Base-by-base conservation (phyloP, 2,113 vertebrate genomes). In the Meles meles region DNA sequence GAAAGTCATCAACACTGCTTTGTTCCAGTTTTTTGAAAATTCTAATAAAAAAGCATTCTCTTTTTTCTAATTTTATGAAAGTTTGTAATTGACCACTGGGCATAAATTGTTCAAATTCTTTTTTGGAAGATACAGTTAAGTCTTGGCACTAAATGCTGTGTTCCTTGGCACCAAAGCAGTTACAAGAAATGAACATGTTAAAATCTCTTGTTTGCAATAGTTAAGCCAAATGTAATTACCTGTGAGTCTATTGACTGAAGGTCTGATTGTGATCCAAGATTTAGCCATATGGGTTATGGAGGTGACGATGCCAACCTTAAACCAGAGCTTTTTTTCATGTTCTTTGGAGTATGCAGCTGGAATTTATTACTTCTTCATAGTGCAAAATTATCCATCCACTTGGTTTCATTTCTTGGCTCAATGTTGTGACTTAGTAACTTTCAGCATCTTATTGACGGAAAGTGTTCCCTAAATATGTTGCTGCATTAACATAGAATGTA, bases 401-500 rank as follows among this genome's bases (percentile, higher is more conserved):
- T 25, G 1, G 20, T 96, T 96, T 84, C 7, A 23, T 39, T 94
- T 42, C 93, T 97, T 95, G 74, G 59, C 77, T 95, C 39, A 90
- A 7, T 55, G 1, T 1, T 89, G 1, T 63, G 90, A 93, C 59
- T 90, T 6, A 23, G n/a, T 59, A 82, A 63, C 90, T 97, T 96
- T 93, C 39, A 95, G 13, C 42, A 39, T 88, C 3, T 93, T 94
- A 67, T 31, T 90, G 9, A 79, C 31, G 92, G 47, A 95, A 91
- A 25, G 23, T 81, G 31, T 49, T 29, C n/a, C 72, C 74, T 77
- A 42, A 25, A 59, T 34, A 86, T 87, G 34, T 71, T 96, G 47
- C 65, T 96, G 59, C 90, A 94, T 95, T 96, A 97, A 87, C 2
- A 59, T 14, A 3, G 37, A 86, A 71, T 80, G 52, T 6, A 59